Base-by-base conservation (phyloP, 2,888 invertebrate genomes). In the Dione juno region DNA sequence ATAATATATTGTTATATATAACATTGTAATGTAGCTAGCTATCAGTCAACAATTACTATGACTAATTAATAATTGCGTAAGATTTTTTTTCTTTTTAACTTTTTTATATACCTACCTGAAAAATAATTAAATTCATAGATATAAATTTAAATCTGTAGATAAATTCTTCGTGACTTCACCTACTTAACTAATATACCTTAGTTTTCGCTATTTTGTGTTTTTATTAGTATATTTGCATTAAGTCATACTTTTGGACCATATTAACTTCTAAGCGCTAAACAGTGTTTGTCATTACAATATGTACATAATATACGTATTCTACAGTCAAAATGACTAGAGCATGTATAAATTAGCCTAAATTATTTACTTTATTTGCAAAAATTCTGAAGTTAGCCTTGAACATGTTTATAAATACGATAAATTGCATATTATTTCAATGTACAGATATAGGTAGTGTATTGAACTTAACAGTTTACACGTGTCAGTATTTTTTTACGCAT, bases 381-480 rank as follows among this genome's bases (percentile, higher is more conserved):
- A 67, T 11, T 40, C 11, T 40, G 19, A 50, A 40, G 14, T 13
- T 63, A 53, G 61, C 68, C 68, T 68, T 68, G 68, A 54, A 28
- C 40, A 41, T 59, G 16, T 52, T 67, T 43, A 48, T 63, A 61
- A 68, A 54, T 63, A 45, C 69, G 71, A 71, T 75, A 71, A 78
- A 76, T 76, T 78, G 78, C 77, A 77, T 76, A 77, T 76, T 75
- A 67, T 58, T 74, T 74, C 58, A 54, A 57, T 48, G 13, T 64
- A 69, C 10, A 66, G 76, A 64, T 63, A 71, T 71, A 71, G 59
- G 16, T 35, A 43, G 72, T 57, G 68, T 69, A 69, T 64, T 74
- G 76, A 78, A 79, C 76, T 57, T 63, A 37, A 64, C 52, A 72
- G 74, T 78, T 84, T 86, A 86, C 87, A 86, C 86, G 87, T 85